Conservation (phyloP, 53 echinoderm and acorn worm genomes). For the Holothuria leucospilota region DNA sequence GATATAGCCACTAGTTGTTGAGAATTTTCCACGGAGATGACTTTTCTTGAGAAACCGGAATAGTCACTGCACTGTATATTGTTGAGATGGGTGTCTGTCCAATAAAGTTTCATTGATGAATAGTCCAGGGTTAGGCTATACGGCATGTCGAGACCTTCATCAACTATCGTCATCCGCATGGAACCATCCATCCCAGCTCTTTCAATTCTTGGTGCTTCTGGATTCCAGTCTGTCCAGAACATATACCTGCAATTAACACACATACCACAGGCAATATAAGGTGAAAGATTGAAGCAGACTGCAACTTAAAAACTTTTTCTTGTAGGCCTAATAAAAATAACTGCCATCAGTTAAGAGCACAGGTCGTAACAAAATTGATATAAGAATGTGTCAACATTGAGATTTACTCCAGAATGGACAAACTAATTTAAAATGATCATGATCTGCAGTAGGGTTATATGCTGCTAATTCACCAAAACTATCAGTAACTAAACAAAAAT, state of each 20-base stretch:
- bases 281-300: too few relatives aligned
- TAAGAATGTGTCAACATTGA: too few relatives aligned
- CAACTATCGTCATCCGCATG: conserved; percentile 37
- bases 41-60: neutral
- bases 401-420: too few relatives aligned
- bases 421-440: too few relatives aligned
- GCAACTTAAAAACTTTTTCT: too few relatives aligned
- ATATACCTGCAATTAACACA: conserved; percentile 49
- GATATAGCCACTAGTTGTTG: conserved; percentile 11
- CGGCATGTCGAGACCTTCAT: conserved; percentile 49
- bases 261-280: too few relatives aligned
- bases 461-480: too few relatives aligned
- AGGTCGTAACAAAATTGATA: too few relatives aligned
- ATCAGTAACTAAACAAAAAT: too few relatives aligned
- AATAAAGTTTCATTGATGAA: conserved; percentile 49
- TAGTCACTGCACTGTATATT: conserved; percentile 22
- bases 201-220: conserved; percentile 51
- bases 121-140: conserved; percentile 58
- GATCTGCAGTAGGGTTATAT: too few relatives aligned
- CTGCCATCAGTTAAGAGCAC: too few relatives aligned
- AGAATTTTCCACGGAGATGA: neutral
- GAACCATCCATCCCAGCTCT: conserved; percentile 69
- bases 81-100: conserved; percentile 58
- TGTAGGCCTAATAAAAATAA: too few relatives aligned
- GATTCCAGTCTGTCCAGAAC: conserved; percentile 70